These are phyloP conservation scores for Troides helena DNA, from an alignment of 2,888 invertebrate genomes.

Conservation along the genomic window DNA sequence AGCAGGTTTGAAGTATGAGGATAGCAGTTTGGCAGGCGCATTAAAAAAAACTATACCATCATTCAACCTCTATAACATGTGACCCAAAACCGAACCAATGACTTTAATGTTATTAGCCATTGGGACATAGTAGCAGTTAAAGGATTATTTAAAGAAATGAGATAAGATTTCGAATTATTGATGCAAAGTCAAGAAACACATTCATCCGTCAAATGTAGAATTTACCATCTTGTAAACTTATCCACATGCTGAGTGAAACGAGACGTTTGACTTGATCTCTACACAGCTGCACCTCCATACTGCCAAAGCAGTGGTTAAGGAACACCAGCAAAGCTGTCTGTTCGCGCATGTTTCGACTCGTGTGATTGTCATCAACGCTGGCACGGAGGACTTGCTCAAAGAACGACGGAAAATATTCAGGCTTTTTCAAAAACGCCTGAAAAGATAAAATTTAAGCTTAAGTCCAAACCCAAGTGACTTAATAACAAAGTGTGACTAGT, in stretches of 20 bases:
- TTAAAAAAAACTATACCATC: no score
- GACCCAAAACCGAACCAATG: no score
- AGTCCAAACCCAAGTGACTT: not conserved
- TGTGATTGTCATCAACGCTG: constrained; percentile 82
- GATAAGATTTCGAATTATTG: not conserved
- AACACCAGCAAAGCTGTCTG: constrained; percentile 94
- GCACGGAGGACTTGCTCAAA: constrained; percentile 90
- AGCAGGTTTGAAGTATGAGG: no score
- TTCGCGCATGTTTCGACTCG: constrained; percentile 80
- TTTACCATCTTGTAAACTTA: constrained; percentile 89
- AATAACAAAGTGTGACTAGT: not conserved
- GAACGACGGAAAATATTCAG: constrained; percentile 89
- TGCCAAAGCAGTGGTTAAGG: constrained; percentile 97
- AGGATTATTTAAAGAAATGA: not conserved
- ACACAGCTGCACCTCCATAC: constrained; percentile 97
- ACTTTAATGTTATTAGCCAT: no score
- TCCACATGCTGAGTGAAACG: constrained; percentile 97
- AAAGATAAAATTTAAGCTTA: constrained; percentile 35
- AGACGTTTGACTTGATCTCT: constrained; percentile 94
- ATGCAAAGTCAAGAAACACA: not conserved
- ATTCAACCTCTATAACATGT: no score
- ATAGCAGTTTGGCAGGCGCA: no score
- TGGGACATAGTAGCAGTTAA: no score
- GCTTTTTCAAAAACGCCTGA: constrained; percentile 88
- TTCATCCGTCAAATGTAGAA: not conserved